Conservation (phyloP, 2,888 invertebrate species). For the Pollenia griseotomentosa region DNA sequence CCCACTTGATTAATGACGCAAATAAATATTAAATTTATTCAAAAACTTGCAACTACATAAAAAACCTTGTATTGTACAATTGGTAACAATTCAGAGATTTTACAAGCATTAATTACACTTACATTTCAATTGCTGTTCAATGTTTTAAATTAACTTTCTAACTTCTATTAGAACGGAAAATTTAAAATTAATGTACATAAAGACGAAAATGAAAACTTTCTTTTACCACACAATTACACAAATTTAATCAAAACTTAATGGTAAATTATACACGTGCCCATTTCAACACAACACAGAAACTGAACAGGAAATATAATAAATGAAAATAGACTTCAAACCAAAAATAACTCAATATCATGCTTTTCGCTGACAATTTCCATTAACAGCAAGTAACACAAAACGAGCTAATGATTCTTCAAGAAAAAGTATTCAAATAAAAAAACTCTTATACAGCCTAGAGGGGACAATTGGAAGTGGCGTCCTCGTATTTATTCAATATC, state of each 20-base stretch:
- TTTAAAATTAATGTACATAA: slow-evolving; percentile 1
- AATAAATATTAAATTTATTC: too few species aligned
- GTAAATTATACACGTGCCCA: slow-evolving; percentile 11
- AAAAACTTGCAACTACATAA: too few species aligned
- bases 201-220: slow-evolving; percentile 46
- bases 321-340: slow-evolving; percentile 3
- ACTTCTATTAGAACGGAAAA: background rate
- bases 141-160: too few species aligned
- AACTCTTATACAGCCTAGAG: slow-evolving; percentile 16
- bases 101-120: too few species aligned
- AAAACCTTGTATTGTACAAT: too few species aligned
- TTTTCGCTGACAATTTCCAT: slow-evolving; percentile 11
- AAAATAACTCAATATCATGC: slow-evolving; percentile 16
- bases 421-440: slow-evolving; percentile 36
- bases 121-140: too few species aligned
- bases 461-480: slow-evolving; percentile 35
- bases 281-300: background rate
- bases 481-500: slow-evolving; percentile 8
- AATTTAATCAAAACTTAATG: slow-evolving; percentile 70
- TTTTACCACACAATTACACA: slow-evolving; percentile 69
- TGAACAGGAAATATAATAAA: background rate
- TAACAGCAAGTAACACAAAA: slow-evolving; percentile 16
- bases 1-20: too few species aligned
- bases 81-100: too few species aligned
- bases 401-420: slow-evolving; percentile 11